These are phyloP conservation scores for Vimba vimba DNA, from an alignment of 2,113 vertebrate species.

Conservation along the genomic window DNA sequence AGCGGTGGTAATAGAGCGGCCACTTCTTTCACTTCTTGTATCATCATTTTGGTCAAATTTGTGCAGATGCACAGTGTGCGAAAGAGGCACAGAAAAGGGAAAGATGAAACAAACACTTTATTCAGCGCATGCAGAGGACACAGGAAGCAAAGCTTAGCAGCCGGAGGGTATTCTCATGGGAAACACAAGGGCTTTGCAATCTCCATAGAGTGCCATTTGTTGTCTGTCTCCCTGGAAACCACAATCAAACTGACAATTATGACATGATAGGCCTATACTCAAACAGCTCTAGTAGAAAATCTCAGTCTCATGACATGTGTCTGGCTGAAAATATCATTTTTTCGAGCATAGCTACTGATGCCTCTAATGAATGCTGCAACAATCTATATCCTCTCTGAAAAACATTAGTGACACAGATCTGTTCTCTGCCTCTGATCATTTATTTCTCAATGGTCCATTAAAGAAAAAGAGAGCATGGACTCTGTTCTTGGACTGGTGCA, in stretches of 20 bases:
- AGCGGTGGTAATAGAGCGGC: not conserved
- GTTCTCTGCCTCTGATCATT: not conserved
- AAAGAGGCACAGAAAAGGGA: not conserved
- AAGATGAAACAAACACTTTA: constrained; percentile 15
- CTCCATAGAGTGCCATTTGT: constrained; percentile 66
- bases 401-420: not conserved
- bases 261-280: not conserved
- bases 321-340: not conserved
- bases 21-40: not conserved
- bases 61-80: not conserved
- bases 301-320: not conserved
- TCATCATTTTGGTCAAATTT: not conserved
- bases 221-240: constrained; percentile 53
- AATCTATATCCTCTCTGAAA: not conserved
- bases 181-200: constrained; percentile 40
- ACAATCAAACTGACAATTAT: constrained; percentile 12
- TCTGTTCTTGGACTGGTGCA: constrained; percentile 10
- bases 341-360: not conserved
- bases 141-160: constrained; percentile 58
- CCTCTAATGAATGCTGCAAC: not conserved
- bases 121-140: constrained; percentile 25
- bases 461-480: not conserved
- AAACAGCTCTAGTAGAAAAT: not conserved
- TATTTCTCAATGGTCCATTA: not conserved
- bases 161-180: constrained; percentile 67